These are phyloP conservation scores for Microctenopoma steveboyesi DNA, from an alignment of 2,797 vertebrate species.

Conservation along the genomic window DNA sequence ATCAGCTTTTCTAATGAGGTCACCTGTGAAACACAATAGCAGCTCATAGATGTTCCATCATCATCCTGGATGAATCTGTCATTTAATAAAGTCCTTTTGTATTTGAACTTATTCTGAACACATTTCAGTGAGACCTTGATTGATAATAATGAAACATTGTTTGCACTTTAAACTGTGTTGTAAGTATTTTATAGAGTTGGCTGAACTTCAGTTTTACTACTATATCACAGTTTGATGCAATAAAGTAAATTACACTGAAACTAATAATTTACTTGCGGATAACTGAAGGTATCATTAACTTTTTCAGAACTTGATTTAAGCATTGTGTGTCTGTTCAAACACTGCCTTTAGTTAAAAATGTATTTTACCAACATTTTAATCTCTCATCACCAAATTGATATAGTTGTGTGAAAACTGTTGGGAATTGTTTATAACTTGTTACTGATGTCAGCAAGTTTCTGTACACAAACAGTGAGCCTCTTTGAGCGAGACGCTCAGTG, in stretches of 20 bases:
- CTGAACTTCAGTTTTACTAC: not conserved
- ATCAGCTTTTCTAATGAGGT: not conserved
- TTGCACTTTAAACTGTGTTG: not conserved
- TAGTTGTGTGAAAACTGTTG: no score
- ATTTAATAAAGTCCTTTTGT: not conserved
- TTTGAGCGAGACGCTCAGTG: no score
- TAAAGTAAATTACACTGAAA: not conserved
- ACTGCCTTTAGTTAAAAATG: no score
- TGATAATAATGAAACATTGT: conserved; percentile 16
- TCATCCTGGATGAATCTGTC: not conserved
- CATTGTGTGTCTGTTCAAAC: no score
- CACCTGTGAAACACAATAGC: not conserved
- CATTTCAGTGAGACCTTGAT: not conserved
- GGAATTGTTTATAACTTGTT: no score
- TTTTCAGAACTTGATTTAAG: not conserved
- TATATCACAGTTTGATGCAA: not conserved
- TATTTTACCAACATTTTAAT: no score
- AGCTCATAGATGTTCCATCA: conserved; percentile 9
- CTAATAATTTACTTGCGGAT: not conserved
- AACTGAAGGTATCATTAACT: not conserved
- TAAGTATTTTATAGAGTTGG: not conserved
- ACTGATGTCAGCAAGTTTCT: no score
- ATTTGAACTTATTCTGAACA: no score
- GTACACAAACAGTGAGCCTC: no score
- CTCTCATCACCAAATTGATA: no score